Conservation (phyloP, 2,888 invertebrate species). For the Linyphia triangularis region DNA sequence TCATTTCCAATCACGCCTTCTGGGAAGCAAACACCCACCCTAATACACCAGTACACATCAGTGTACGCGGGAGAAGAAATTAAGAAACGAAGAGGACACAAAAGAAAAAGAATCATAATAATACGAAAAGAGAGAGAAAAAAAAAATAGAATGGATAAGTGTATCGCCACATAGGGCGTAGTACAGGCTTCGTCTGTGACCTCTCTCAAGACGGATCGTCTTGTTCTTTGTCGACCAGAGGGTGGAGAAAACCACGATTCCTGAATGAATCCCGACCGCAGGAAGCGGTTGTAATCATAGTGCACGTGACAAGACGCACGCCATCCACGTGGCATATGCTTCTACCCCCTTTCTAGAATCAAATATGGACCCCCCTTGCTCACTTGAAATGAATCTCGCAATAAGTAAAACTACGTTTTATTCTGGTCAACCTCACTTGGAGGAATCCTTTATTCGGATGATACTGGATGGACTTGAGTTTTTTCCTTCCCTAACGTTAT, state of each 20-base stretch:
- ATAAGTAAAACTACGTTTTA: constrained; percentile 22
- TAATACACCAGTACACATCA: constrained; percentile 6
- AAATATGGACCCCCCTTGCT: neutral
- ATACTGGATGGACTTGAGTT: too few relatives aligned
- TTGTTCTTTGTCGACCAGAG: constrained; percentile 52
- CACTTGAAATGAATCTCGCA: neutral
- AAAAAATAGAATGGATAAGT: constrained; percentile 18
- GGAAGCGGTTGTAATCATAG: constrained; percentile 69
- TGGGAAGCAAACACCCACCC: neutral
- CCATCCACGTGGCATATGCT: constrained; percentile 63
- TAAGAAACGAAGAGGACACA: neutral
- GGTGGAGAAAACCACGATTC: constrained; percentile 69
- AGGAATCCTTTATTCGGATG: too few relatives aligned
- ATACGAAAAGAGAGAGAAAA: too few relatives aligned
- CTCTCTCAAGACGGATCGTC: constrained; percentile 59
- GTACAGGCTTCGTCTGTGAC: constrained; percentile 14
- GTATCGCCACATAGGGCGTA: constrained; percentile 48
- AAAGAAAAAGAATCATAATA: constrained; percentile 1
- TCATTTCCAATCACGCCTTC: constrained; percentile 40
- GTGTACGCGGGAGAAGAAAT: neutral
- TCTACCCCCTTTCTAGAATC: neutral
- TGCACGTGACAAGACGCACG: constrained; percentile 55
- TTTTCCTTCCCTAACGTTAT: too few relatives aligned
- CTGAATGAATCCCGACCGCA: constrained; percentile 65
- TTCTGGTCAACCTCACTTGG: constrained; percentile 13